phyloP scores from a whole-genome alignment of 2,888 invertebrate genomes.

The Melitaea athalia region DNA sequence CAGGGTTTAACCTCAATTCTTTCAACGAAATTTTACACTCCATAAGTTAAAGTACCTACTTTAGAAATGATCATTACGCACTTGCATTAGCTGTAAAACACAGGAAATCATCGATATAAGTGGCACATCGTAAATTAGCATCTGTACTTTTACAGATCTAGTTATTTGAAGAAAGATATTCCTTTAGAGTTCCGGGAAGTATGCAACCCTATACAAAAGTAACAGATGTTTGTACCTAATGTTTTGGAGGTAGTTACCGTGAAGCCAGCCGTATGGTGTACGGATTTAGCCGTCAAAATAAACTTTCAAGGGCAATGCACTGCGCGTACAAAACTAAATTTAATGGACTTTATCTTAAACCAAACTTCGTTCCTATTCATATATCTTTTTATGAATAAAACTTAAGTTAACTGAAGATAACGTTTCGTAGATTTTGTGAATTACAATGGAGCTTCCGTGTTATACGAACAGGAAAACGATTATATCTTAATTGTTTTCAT shows the following conservation, averaged over 20 bases:
- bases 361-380: slow-evolving; percentile 26
- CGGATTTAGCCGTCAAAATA: slow-evolving; percentile 45
- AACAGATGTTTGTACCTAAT: slow-evolving; percentile 32
- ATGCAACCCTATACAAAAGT: slow-evolving; percentile 24
- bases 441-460: not conserved
- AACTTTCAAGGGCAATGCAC: slow-evolving; percentile 48
- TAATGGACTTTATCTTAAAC: slow-evolving; percentile 26
- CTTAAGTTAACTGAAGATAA: not conserved
- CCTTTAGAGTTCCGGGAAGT: not conserved
- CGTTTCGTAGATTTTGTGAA: slow-evolving; percentile 9
- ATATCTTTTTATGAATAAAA: slow-evolving; percentile 16
- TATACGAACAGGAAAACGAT: not conserved
- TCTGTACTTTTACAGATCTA: not conserved
- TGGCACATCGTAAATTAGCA: not conserved
- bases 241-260: slow-evolving; percentile 27
- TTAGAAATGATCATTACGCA: too few species aligned
- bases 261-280: slow-evolving; percentile 36
- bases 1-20: too few species aligned
- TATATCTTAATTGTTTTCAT: not conserved
- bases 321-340: slow-evolving; percentile 34
- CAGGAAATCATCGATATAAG: not conserved
- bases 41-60: too few species aligned
- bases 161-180: not conserved
- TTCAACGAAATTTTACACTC: too few species aligned
- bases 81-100: too few species aligned